Evolutionary conservation across 2,113 vertebrate genomes (phyloP), one percentile per base, ranked within the genome.

Genomic region (Epinephelus cyanopodus): DNA sequence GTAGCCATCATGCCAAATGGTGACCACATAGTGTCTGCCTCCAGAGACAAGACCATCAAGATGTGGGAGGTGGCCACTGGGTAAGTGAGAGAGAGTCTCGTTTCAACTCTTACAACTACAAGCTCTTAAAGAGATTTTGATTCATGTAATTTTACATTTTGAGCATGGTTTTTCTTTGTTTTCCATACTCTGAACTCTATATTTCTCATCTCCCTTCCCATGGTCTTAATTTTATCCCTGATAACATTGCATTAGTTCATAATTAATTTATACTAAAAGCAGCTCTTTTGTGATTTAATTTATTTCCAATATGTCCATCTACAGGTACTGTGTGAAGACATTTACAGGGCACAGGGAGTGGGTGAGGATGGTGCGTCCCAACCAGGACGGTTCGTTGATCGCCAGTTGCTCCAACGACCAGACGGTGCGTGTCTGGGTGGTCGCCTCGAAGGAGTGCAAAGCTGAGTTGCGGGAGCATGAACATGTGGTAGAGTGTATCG

Each of bases 41-140:
- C 98, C 89, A 98, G 98, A 96, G 98, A 99, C 95, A 99, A 99
- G 96, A 99, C 97, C 94, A 99, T 99, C 89, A 99, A 99, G 95
- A 99, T 99, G 98, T 99, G 98, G 98, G 98, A 99, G 94, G 98
- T 99, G 84, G 97, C 99, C 68, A 99, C 98, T 96, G 98, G 98
- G 98, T 99, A 94, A 97, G 97, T 95, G n/a, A 56, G 53, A 2
- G 21, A 19, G 5, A 29, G 14, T 6, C 48, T 27, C 15, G 10
- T 71, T 71, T 81, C n/a, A 50, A 14, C 58, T 72, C 11, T 65
- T 14, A 21, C 14, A 12, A 14, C 8, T 8, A 47, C 4, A 45
- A 47, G 3, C 42, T 52, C 9, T 42, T 37, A 63, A 50, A 50
- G 17, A 25, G 10, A 27, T 3, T n/a, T 11, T 2, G 17, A 57